These are phyloP conservation scores for Chiloscyllium punctatum DNA, from an alignment of 2,797 vertebrate genomes.

Conservation along the genomic window DNA sequence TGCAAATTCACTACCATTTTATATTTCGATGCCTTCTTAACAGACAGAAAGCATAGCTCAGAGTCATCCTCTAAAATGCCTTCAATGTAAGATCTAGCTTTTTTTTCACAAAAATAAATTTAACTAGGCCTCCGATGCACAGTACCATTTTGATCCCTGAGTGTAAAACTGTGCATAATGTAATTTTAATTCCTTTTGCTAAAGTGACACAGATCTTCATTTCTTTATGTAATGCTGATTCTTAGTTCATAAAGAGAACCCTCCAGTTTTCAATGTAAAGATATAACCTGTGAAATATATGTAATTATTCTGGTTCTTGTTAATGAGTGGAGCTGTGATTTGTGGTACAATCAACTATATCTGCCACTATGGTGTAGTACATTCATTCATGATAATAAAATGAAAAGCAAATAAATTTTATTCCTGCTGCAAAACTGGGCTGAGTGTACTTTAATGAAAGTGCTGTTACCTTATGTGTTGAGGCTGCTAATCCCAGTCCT, in stretches of 20 bases:
- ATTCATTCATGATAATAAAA: slow-evolving; percentile 33
- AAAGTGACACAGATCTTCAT: slow-evolving; percentile 23
- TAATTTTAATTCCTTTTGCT: slow-evolving; percentile 13
- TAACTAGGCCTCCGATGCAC: slow-evolving; percentile 30
- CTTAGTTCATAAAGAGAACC: slow-evolving; percentile 27
- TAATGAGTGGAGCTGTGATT: slow-evolving; percentile 35
- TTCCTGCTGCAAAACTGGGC: slow-evolving; percentile 5
- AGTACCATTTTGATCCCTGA: slow-evolving; percentile 4
- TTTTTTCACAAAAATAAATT: slow-evolving; percentile 28
- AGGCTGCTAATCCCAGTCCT: neutral
- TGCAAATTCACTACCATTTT: slow-evolving; percentile 99
- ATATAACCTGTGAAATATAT: slow-evolving; percentile 33
- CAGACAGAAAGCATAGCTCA: slow-evolving; percentile 87
- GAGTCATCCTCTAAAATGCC: slow-evolving; percentile 88
- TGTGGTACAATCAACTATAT: slow-evolving; percentile 25
- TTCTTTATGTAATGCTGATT: slow-evolving; percentile 8
- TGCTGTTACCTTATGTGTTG: slow-evolving; percentile 9
- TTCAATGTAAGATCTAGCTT: slow-evolving; percentile 71
- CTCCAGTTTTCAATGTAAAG: neutral
- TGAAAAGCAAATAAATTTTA: slow-evolving; percentile 28
- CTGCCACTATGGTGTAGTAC: slow-evolving; percentile 7
- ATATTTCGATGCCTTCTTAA: slow-evolving; percentile 82
- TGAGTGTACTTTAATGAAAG: slow-evolving; percentile 30
- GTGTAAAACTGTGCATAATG: neutral
- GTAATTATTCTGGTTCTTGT: slow-evolving; percentile 35